Percentiles rank a stretch among this genome's conserved stretches.
phyloP scores from a whole-genome alignment of 2,888 invertebrate genomes.

The Acleris laterana region DNA sequence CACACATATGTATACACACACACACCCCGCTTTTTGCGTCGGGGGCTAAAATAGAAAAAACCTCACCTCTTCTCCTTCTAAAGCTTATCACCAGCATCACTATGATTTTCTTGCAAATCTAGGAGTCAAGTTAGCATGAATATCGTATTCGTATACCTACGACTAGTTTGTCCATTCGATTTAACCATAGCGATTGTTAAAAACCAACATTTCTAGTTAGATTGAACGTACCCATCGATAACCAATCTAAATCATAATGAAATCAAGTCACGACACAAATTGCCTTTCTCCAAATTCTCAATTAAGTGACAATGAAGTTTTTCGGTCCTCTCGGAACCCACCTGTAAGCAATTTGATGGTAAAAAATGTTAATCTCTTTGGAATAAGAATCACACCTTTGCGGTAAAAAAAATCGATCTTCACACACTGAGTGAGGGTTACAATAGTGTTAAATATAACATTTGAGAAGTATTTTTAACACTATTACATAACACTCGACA shows the following conservation, averaged over 20 bases:
- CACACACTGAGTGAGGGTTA: conserved; percentile 55
- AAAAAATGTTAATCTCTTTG: conserved; percentile 69
- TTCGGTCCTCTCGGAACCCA: conserved; percentile 40
- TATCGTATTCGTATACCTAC: too few species aligned
- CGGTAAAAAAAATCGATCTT: conserved; percentile 76
- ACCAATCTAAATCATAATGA: conserved; percentile 26
- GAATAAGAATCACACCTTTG: conserved; percentile 82
- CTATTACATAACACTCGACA: neutral
- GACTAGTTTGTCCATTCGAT: too few species aligned
- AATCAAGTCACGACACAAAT: conserved; percentile 35
- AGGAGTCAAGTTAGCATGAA: too few species aligned
- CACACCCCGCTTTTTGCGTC: too few species aligned
- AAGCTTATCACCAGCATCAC: too few species aligned
- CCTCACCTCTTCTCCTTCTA: too few species aligned
- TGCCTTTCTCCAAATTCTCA: conserved; percentile 28
- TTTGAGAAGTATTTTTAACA: neutral
- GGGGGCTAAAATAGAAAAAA: too few species aligned
- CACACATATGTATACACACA: too few species aligned
- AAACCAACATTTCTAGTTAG: too few species aligned
- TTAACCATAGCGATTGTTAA: too few species aligned
- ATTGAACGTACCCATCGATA: neutral
- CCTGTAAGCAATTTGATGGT: conserved; percentile 59
- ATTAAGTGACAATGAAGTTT: conserved; percentile 35
- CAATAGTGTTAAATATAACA: conserved; percentile 41
- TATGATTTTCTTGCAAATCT: too few species aligned